phyloP scores from a whole-genome alignment of 2,113 vertebrate species.

The Muscicapa adusta region DNA sequence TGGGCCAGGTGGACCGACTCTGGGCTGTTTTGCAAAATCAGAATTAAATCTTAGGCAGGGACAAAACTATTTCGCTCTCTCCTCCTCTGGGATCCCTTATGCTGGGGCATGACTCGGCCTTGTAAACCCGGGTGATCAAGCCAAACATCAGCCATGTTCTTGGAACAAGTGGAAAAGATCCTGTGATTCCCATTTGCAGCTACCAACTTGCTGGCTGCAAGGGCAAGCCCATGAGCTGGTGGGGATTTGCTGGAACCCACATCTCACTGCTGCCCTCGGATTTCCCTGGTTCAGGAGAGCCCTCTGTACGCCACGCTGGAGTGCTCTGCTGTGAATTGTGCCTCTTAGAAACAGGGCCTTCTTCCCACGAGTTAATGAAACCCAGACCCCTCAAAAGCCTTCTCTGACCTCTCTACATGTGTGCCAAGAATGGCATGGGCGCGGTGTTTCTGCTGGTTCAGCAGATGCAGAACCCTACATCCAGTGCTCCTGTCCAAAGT shows the following conservation, averaged over 20 bases:
- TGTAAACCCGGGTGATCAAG: neutral
- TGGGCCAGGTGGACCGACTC: neutral
- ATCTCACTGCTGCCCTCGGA: too few species aligned
- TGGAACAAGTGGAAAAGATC: neutral
- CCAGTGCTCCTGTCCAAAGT: neutral
- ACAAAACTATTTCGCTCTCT: neutral
- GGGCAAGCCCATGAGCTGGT: neutral
- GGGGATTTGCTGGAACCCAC: accelerated
- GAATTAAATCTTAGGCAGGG: neutral
- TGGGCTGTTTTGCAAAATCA: neutral
- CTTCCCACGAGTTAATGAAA: neutral
- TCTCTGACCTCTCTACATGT: too few species aligned
- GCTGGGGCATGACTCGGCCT: accelerated
- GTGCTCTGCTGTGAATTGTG: neutral
- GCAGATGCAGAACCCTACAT: too few species aligned
- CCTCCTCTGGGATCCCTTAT: neutral
- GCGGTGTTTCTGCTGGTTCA: accelerated
- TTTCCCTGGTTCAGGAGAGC: neutral
- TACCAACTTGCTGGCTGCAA: neutral
- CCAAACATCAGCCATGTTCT: neutral
- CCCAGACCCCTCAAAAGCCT: too few species aligned
- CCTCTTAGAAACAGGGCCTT: neutral
- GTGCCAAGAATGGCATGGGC: neutral
- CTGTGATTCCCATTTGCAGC: neutral
- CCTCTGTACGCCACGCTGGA: neutral